phyloP scores from a whole-genome alignment of 2,797 vertebrate species.

The Pteropus rufus region DNA sequence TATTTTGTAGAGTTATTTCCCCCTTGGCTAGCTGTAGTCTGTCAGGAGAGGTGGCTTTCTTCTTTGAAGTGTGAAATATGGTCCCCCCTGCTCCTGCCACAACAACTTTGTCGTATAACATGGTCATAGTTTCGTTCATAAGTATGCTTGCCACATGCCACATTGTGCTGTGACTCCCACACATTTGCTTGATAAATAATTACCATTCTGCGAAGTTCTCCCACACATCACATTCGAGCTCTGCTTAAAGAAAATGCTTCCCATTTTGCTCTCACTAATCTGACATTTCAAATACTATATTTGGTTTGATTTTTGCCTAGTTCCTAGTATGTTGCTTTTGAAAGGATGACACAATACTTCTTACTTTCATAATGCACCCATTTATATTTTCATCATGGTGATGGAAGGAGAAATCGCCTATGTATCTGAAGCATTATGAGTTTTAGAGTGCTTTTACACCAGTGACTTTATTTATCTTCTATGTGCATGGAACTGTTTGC shows the following conservation, averaged over 20 bases:
- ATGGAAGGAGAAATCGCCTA: neutral
- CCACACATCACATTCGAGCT: neutral
- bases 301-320: neutral
- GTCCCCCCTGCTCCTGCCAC: neutral
- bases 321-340: neutral
- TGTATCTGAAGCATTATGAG: neutral
- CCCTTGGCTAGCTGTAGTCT: neutral
- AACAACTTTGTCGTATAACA: neutral
- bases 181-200: slow-evolving; percentile 6
- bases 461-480: neutral
- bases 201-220: neutral
- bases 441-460: neutral
- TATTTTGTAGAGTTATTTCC: neutral
- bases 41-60: neutral
- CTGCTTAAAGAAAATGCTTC: slow-evolving; percentile 35
- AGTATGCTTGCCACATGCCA: neutral
- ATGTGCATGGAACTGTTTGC: neutral
- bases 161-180: neutral
- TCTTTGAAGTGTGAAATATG: neutral
- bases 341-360: neutral
- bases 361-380: neutral
- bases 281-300: neutral
- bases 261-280: neutral
- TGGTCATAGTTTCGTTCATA: neutral
- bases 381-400: neutral